Evolutionary conservation across 2,113 vertebrate species (phyloP).

Genomic region (Pangasianodon hypophthalmus): DNA sequence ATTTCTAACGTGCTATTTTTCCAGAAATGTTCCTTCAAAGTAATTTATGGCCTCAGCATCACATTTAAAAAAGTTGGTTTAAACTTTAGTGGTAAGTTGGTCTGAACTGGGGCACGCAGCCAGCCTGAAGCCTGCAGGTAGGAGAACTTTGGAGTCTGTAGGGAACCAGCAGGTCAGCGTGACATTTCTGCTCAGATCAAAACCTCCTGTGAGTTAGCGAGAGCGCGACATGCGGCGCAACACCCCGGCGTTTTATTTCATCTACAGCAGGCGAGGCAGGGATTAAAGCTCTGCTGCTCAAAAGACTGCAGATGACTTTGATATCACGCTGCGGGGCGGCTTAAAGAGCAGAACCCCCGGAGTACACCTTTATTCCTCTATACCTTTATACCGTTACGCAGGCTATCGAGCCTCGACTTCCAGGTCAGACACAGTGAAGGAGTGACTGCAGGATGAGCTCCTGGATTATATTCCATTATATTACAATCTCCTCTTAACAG

Average conservation of each 20-base stretch:
- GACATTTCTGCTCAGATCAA: slow-evolving; percentile 29
- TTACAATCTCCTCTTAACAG: background rate
- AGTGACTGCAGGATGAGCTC: background rate
- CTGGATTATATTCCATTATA: background rate
- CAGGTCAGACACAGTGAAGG: background rate
- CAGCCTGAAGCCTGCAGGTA: slow-evolving; percentile 6
- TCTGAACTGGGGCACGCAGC: slow-evolving; percentile 11
- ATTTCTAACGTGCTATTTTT: background rate
- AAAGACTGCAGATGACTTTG: background rate
- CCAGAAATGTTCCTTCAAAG: background rate
- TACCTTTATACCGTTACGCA: background rate
- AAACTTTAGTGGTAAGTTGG: background rate
- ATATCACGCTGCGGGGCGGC: background rate
- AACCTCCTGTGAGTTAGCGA: background rate
- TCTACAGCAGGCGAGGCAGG: background rate
- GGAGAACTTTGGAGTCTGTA: background rate
- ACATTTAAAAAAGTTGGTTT: background rate
- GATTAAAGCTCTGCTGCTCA: slow-evolving; percentile 3
- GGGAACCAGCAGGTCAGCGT: slow-evolving; percentile 6
- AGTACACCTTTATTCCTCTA: background rate
- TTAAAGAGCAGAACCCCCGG: background rate
- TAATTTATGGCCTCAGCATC: background rate
- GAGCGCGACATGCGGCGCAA: background rate
- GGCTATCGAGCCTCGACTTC: background rate
- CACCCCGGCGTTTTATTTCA: background rate